These are phyloP conservation scores for Falco cherrug DNA, from an alignment of 2,797 vertebrate species.

Conservation along the genomic window DNA sequence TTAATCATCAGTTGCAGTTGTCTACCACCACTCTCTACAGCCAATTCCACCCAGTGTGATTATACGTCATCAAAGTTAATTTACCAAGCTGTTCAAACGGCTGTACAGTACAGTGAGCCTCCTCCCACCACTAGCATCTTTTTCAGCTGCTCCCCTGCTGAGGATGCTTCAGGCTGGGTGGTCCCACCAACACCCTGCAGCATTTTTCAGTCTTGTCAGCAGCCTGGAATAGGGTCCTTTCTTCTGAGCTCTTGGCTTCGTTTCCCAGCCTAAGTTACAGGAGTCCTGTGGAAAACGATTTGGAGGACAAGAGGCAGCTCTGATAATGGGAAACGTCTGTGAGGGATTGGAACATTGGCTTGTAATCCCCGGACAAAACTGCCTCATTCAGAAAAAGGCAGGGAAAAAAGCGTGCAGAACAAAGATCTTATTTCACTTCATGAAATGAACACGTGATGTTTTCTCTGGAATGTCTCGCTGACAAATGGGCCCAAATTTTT, in stretches of 20 bases:
- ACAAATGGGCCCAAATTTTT: constrained; percentile 31
- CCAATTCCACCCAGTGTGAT: background rate
- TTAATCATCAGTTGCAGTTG: background rate
- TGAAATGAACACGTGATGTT: constrained; percentile 52
- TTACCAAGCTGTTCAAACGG: constrained; percentile 1
- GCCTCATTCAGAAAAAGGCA: constrained; percentile 57
- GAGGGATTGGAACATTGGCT: constrained; percentile 58
- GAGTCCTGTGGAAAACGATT: constrained; percentile 58
- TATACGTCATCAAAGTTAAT: constrained; percentile 34
- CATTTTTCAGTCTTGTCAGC: constrained; percentile 57
- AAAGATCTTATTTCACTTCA: constrained; percentile 62
- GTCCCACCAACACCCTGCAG: constrained; percentile 30
- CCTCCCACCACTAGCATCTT: background rate
- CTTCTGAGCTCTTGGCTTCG: constrained; percentile 8
- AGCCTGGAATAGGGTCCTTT: constrained; percentile 49
- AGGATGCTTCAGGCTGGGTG: constrained; percentile 52
- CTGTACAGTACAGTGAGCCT: background rate
- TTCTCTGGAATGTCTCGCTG: constrained; percentile 55
- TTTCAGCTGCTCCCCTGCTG: background rate
- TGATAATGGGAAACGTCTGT: constrained; percentile 68
- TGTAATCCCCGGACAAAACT: constrained; percentile 48
- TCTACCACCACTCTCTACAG: background rate
- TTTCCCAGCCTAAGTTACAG: constrained; percentile 40
- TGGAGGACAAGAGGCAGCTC: constrained; percentile 62
- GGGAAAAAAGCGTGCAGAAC: constrained; percentile 6